These are phyloP conservation scores for Vulpes ferrilata DNA, from an alignment of 2,113 vertebrate genomes.

Conservation along the genomic window DNA sequence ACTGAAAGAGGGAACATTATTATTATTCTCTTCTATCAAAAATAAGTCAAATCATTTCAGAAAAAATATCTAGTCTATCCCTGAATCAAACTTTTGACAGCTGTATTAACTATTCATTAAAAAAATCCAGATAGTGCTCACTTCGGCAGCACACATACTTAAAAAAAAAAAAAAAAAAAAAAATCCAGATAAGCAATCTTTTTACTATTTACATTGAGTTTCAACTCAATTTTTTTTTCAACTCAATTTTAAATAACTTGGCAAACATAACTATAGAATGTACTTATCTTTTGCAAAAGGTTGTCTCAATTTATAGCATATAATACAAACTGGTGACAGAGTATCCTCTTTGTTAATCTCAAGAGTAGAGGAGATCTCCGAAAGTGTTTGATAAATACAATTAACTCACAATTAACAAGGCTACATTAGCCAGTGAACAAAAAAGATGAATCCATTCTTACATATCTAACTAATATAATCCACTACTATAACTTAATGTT, in stretches of 20 bases:
- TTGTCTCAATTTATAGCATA: conserved; percentile 24
- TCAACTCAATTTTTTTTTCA: conserved; percentile 62
- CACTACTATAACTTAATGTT: conserved; percentile 40
- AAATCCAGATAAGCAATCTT: conserved; percentile 5
- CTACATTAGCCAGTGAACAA: conserved; percentile 69
- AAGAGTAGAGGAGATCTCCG: conserved; percentile 42
- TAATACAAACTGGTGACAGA: not conserved
- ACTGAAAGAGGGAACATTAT: not conserved
- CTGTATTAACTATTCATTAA: not conserved
- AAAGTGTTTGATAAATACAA: conserved; percentile 69
- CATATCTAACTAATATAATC: conserved; percentile 58
- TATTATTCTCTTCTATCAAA: conserved; percentile 54
- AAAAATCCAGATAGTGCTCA: not conserved
- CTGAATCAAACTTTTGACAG: conserved; percentile 53
- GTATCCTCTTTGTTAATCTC: conserved; percentile 60
- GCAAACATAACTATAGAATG: conserved; percentile 8
- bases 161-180: conserved; percentile 24
- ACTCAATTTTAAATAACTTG: conserved; percentile 60
- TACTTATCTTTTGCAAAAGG: conserved; percentile 35
- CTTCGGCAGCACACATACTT: too few species aligned
- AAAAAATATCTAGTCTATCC: conserved; percentile 47
- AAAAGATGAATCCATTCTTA: conserved; percentile 68
- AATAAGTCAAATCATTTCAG: conserved; percentile 49
- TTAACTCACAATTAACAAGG: conserved; percentile 72
- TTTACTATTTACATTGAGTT: not conserved